Base-by-base conservation (phyloP, 2,113 vertebrate genomes). In the Proterorhinus semilunaris region DNA sequence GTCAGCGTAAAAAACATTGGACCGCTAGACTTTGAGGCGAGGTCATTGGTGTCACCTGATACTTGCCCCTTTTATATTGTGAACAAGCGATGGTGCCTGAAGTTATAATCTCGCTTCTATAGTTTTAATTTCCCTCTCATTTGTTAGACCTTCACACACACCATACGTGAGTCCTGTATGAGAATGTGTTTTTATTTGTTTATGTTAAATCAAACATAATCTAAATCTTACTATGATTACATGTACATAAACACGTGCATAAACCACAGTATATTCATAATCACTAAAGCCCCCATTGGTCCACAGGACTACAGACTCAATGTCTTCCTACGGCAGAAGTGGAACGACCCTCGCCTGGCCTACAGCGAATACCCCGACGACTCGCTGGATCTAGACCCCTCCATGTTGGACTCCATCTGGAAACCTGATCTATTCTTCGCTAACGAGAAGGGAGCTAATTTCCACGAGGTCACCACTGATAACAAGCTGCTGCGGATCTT, bases 401-500 rank as follows among this genome's bases (percentile, higher is more conserved):
- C 96, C 76, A 98, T 97, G 95, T 83, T 98, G 0, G 95, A 97
- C 86, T 97, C 95, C 61, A 98, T 97, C 90, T 98, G 96, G 96
- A 98, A 97, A 86, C 96, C 96, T 5, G 96, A 98, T 72, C 80
- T 98, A 71, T 98, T 97, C 93, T 97, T 98, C 0, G 95, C 95
- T 80, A 98, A 98, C 0, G 96, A 98, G 83, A 98, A 98, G 83
- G 95, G 95, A 55, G 95, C 96, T 85, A 95, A 93, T 77, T 98
- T 98, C 90, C 96, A 98, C 0, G 96, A 95, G 81, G 95, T 97
- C 88, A 98, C 96, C 68, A 97, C 95, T 0, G 95, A 96, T 88
- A 98, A 98, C 92, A 98, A 98, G 87, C 90, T 98, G 61, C 89
- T 98, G 70, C 93, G 95, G 64, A 96, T 98, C 90, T 98, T 97